Percentiles rank a stretch among this genome's conserved stretches.
phyloP scores from a whole-genome alignment of 2,113 vertebrate genomes.

The Baryphthengus martii region DNA sequence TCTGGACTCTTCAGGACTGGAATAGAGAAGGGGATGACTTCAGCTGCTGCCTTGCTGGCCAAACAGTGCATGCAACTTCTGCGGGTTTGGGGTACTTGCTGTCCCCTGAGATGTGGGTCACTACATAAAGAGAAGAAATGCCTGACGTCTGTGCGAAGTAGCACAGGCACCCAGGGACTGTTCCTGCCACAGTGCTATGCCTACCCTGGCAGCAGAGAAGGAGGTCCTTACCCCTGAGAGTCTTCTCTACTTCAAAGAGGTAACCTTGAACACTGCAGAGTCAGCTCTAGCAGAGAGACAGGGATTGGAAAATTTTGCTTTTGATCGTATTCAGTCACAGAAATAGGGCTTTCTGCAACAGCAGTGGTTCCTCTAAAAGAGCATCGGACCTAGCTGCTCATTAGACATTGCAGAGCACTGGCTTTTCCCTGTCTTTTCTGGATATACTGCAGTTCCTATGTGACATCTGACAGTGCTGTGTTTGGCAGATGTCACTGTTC shows the following conservation, averaged over 20 bases:
- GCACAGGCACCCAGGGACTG: neutral
- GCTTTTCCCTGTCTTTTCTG: neutral
- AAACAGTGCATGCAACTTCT: accelerated
- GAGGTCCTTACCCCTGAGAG: neutral
- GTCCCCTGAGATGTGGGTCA: no score
- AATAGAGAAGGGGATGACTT: neutral
- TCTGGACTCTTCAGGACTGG: neutral
- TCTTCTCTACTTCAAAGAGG: neutral
- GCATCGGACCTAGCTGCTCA: neutral
- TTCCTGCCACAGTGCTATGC: neutral
- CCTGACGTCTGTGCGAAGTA: neutral
- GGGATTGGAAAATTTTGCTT: neutral
- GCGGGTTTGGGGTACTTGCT: neutral
- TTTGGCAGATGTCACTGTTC: accelerated
- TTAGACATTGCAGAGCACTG: neutral
- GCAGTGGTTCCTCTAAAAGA: neutral
- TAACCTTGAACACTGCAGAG: neutral
- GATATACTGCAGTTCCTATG: neutral
- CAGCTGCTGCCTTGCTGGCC: neutral
- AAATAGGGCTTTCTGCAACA: neutral
- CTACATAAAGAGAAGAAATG: no score
- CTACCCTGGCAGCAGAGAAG: neutral
- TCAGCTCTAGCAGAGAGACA: neutral
- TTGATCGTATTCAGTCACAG: neutral
- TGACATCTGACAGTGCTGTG: accelerated